A percentile compares a stretch with the other conserved stretches of the same genome.
Conservation (phyloP, 2,888 invertebrate species). For the Eristalis pertinax region DNA sequence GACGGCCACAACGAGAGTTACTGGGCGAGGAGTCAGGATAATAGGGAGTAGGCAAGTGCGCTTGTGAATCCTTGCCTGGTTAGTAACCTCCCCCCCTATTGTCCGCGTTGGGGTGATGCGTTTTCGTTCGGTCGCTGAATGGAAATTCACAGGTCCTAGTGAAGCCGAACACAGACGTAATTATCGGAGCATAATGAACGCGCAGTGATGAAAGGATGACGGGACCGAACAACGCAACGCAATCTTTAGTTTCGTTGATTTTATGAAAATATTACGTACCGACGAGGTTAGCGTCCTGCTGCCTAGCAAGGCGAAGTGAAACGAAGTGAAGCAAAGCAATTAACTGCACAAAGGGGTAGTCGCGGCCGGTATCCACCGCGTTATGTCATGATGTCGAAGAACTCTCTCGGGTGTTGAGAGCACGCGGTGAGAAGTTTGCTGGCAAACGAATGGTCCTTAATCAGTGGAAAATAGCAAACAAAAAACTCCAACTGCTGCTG, state of each 20-base stretch:
- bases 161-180: slow-evolving; percentile 54
- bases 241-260: slow-evolving; percentile 64
- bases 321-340: slow-evolving; percentile 37
- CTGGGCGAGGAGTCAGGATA: slow-evolving; percentile 37
- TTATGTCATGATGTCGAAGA: slow-evolving; percentile 4
- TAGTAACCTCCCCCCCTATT: not conserved
- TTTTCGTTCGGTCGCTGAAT: not conserved
- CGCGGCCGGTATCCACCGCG: not conserved
- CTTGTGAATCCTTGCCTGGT: slow-evolving; percentile 37
- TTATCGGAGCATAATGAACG: slow-evolving; percentile 56
- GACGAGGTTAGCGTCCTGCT: slow-evolving; percentile 34
- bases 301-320: slow-evolving; percentile 29
- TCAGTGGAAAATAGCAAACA: slow-evolving; percentile 35
- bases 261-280: slow-evolving; percentile 57
- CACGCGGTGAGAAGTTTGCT: not conserved
- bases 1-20: slow-evolving; percentile 34
- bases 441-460: slow-evolving; percentile 8
- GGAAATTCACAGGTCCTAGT: slow-evolving; percentile 12
- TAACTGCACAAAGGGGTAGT: slow-evolving; percentile 45
- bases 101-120: not conserved
- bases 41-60: slow-evolving; percentile 45
- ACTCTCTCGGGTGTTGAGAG: not conserved
- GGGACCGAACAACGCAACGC: slow-evolving; percentile 3
- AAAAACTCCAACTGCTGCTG: not conserved
- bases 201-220: slow-evolving; percentile 6